Percentiles rank a stretch among this genome's conserved stretches.
Evolutionary conservation across 2,888 invertebrate species (phyloP).

Genomic region (Agonopterix arenella): DNA sequence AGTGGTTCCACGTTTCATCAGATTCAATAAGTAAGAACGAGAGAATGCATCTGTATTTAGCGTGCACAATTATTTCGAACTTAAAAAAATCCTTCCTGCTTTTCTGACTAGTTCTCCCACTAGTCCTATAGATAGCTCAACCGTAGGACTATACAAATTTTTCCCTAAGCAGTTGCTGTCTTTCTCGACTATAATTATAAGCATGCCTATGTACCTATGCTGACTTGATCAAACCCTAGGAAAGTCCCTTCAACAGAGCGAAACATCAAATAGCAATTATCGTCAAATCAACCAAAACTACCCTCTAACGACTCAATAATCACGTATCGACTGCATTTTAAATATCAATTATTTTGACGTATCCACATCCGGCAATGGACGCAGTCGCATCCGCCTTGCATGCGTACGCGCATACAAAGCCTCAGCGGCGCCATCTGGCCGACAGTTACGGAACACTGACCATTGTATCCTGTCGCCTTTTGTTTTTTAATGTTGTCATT

Average conservation of each 20-base stretch:
- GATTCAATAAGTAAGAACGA: too few species aligned
- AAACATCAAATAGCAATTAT: not conserved
- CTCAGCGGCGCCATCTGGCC: constrained; percentile 11
- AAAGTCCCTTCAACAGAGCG: not conserved
- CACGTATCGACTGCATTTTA: constrained; percentile 9
- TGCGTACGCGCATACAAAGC: constrained; percentile 11
- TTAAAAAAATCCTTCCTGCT: too few species aligned
- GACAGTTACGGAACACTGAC: constrained; percentile 8
- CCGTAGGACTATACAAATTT: too few species aligned
- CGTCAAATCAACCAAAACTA: not conserved
- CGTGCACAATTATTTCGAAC: too few species aligned
- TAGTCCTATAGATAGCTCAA: too few species aligned
- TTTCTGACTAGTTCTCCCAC: too few species aligned
- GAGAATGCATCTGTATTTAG: too few species aligned
- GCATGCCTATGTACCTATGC: too few species aligned
- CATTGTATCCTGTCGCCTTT: constrained; percentile 7
- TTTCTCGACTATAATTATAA: too few species aligned
- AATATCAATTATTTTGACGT: constrained; percentile 9
- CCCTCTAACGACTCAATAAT: not conserved
- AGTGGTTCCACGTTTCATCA: too few species aligned
- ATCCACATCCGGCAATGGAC: constrained; percentile 5
- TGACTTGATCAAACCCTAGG: too few species aligned
- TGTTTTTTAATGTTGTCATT: constrained; percentile 1
- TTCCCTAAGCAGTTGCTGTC: too few species aligned
- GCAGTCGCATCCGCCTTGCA: constrained; percentile 9